These are phyloP conservation scores for Drosophila willistoni DNA, from an alignment of 1,140 invertebrate genomes.

Conservation along the genomic window DNA sequence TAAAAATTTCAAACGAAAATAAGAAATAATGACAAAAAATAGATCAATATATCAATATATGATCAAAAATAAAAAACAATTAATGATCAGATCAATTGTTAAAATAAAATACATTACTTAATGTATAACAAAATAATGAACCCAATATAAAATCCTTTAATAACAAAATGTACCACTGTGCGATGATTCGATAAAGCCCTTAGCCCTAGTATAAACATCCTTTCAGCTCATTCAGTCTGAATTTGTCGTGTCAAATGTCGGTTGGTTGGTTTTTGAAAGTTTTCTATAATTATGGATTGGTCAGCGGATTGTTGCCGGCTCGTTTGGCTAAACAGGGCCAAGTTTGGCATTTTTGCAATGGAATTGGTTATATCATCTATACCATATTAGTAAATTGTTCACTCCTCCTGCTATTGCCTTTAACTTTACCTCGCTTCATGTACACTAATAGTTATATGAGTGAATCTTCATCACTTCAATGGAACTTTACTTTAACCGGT, in stretches of 20 bases:
- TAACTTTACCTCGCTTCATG: conserved; percentile 35
- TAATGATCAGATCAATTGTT: too few relatives aligned
- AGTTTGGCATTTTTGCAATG: neutral
- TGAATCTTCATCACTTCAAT: conserved; percentile 24
- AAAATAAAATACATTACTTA: too few relatives aligned
- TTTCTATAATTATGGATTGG: conserved; percentile 24
- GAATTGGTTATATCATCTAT: conserved; percentile 22
- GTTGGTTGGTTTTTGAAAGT: conserved; percentile 29
- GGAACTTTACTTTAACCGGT: conserved; percentile 32
- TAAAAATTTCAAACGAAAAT: too few relatives aligned
- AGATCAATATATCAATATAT: too few relatives aligned
- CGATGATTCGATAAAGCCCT: neutral
- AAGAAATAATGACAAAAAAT: too few relatives aligned
- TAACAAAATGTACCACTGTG: too few relatives aligned
- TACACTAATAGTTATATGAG: conserved; percentile 40
- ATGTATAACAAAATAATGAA: too few relatives aligned
- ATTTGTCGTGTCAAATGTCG: neutral
- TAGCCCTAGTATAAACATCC: neutral
- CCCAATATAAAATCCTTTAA: too few relatives aligned
- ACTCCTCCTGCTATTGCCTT: conserved; percentile 23
- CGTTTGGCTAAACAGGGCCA: conserved; percentile 6
- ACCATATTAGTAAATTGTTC: conserved; percentile 21
- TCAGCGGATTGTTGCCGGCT: conserved; percentile 31
- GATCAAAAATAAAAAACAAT: too few relatives aligned
- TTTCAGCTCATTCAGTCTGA: conserved; percentile 10